phyloP scores from a whole-genome alignment of 2,888 invertebrate genomes.

The Drosophila sordidapex region DNA sequence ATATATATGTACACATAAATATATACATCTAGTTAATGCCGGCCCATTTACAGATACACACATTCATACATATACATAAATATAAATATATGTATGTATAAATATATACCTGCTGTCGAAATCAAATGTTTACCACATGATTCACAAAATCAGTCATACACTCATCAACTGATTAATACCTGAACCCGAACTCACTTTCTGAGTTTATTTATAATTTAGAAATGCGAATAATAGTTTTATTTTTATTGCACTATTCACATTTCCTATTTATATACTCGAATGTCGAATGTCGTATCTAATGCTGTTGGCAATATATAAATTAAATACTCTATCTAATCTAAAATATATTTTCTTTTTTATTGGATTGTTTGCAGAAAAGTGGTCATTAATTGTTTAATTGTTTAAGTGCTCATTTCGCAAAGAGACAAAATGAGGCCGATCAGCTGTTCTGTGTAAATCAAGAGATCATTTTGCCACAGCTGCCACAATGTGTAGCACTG shows the following conservation, averaged over 20 bases:
- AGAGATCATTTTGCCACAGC: neutral
- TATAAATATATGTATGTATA: constrained; percentile 1
- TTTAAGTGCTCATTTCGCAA: neutral
- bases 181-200: constrained; percentile 6
- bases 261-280: neutral
- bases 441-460: neutral
- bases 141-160: constrained; percentile 36
- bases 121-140: constrained; percentile 37
- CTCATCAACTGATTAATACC: constrained; percentile 30
- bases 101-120: constrained; percentile 24
- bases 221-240: neutral
- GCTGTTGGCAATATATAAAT: neutral
- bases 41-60: constrained; percentile 21
- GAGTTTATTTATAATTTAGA: neutral
- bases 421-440: neutral
- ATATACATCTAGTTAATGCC: constrained; percentile 50
- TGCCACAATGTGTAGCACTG: neutral
- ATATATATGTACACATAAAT: constrained; percentile 9
- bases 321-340: neutral
- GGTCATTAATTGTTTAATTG: neutral
- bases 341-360: neutral
- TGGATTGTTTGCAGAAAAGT: neutral
- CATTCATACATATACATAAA: neutral
- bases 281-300: neutral
- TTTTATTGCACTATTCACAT: neutral